Conservation (phyloP, 2,113 vertebrate species). For the Hystrix brachyura region DNA sequence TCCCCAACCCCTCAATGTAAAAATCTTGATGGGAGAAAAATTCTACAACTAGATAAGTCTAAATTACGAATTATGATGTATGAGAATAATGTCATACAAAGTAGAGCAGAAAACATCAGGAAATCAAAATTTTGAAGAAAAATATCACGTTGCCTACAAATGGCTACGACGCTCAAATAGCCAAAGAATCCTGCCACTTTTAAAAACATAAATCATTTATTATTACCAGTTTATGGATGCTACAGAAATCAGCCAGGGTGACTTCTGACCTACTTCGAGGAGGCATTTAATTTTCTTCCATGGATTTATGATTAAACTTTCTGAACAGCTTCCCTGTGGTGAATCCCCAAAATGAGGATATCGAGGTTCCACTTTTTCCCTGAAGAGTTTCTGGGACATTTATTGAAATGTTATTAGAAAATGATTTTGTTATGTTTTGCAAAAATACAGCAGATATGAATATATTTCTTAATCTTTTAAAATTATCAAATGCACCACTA, state of each 20-base stretch:
- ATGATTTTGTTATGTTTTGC: not conserved
- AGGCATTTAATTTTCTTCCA: not conserved
- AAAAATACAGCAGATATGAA: not conserved
- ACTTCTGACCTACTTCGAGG: not conserved
- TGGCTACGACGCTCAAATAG: not conserved
- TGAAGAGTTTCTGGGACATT: not conserved
- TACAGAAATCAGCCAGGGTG: not conserved
- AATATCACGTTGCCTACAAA: not conserved
- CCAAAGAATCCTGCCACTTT: not conserved
- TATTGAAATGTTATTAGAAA: not conserved
- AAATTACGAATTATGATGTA: conserved; percentile 11
- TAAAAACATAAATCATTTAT: not conserved
- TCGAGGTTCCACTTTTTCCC: not conserved
- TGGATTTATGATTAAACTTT: not conserved
- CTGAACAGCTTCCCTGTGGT: not conserved
- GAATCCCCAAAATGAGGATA: not conserved
- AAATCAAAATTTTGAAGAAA: conserved; percentile 43
- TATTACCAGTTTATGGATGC: not conserved
- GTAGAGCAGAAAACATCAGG: not conserved
- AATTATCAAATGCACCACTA: not conserved
- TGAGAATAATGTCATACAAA: not conserved
- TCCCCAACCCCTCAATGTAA: not conserved
- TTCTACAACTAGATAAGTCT: not conserved
- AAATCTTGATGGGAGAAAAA: not conserved
- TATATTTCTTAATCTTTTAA: not conserved